A percentile compares a stretch with the other conserved stretches of the same genome.
These are phyloP conservation scores for Acanthornis magna DNA, from an alignment of 2,797 vertebrate genomes.

Conservation along the genomic window DNA sequence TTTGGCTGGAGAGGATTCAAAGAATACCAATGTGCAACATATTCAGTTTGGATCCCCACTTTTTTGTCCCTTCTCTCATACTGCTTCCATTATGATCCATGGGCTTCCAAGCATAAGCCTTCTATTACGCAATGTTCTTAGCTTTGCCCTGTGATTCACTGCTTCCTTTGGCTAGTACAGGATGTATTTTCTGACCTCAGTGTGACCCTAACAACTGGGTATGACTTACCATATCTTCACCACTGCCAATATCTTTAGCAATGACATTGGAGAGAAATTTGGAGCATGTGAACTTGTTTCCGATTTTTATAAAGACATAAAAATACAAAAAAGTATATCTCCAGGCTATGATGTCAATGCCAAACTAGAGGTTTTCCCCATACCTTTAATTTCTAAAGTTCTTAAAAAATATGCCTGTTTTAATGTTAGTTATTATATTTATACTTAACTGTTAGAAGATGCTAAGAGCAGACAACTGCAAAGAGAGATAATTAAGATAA, in stretches of 20 bases:
- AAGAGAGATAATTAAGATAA: not conserved
- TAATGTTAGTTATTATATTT: not conserved
- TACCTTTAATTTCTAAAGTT: not conserved
- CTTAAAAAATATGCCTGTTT: not conserved
- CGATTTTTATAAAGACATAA: not conserved
- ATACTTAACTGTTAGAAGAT: not conserved
- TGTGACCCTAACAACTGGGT: not conserved
- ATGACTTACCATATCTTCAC: not conserved
- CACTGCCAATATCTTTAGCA: not conserved
- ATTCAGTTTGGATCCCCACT: not conserved
- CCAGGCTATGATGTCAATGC: not conserved
- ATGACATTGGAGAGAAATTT: not conserved
- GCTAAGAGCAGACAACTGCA: not conserved
- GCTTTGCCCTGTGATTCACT: not conserved
- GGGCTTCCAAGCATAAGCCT: not conserved
- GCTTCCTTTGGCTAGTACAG: not conserved
- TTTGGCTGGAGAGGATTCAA: accelerated
- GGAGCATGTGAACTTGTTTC: not conserved
- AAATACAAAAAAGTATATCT: not conserved
- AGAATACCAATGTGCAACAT: not conserved
- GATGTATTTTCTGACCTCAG: not conserved
- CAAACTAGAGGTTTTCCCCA: not conserved
- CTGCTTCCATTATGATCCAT: not conserved
- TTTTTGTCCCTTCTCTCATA: not conserved
- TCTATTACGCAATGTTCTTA: accelerated